A percentile compares a stretch with the other conserved stretches of the same genome.
Evolutionary conservation across 2,888 invertebrate species (phyloP).

Genomic region (Scrobipalpa costella): DNA sequence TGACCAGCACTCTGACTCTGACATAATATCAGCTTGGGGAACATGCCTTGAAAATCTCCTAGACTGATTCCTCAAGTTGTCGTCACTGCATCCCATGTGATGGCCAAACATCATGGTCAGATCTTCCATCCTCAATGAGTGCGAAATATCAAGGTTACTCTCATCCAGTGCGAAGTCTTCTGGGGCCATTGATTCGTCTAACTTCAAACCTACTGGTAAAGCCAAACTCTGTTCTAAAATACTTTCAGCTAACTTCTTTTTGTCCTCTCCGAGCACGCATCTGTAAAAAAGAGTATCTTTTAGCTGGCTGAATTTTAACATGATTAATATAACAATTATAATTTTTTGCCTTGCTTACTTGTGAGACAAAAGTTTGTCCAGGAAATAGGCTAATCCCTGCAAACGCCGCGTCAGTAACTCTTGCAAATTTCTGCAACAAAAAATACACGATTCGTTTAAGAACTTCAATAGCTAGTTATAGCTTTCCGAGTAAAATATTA

Average conservation of each 20-base stretch:
- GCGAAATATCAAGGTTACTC: constrained; percentile 70
- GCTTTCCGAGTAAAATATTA: too few species aligned
- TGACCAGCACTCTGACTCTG: constrained; percentile 93
- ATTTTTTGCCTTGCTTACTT: constrained; percentile 65
- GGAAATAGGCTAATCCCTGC: constrained; percentile 84
- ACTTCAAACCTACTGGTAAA: constrained; percentile 69
- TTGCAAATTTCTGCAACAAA: constrained; percentile 68
- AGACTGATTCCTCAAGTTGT: constrained; percentile 47
- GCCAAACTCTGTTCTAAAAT: constrained; percentile 76
- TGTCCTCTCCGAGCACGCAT: constrained; percentile 76
- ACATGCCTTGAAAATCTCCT: constrained; percentile 50
- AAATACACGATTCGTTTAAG: constrained; percentile 8
- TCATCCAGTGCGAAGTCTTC: constrained; percentile 73
- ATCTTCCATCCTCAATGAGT: constrained; percentile 70
- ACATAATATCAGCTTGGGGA: constrained; percentile 64
- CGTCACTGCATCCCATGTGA: constrained; percentile 61
- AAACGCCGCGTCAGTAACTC: constrained; percentile 81
- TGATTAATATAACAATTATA: neutral
- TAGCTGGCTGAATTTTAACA: neutral
- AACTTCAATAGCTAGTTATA: neutral
- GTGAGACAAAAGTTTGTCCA: constrained; percentile 83
- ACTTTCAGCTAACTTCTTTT: constrained; percentile 73
- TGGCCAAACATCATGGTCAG: constrained; percentile 76
- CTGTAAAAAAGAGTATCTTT: constrained; percentile 40
- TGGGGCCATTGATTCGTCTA: constrained; percentile 73